phyloP scores from a whole-genome alignment of 1,140 invertebrate species.

The Trichomalopsis sarcophagae region DNA sequence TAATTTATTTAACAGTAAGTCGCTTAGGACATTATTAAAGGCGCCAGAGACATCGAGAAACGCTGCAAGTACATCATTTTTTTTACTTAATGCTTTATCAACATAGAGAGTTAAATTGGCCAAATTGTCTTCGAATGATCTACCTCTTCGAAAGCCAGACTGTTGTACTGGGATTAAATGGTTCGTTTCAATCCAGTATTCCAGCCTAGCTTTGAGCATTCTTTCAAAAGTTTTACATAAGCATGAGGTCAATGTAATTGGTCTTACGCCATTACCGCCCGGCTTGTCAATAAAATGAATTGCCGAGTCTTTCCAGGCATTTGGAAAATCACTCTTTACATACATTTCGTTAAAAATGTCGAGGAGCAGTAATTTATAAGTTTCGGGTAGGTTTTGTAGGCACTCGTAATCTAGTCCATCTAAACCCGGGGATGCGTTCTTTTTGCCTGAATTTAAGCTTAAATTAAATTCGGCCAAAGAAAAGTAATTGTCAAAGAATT shows the following conservation, averaged over 20 bases:
- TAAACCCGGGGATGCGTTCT: conserved; percentile 21
- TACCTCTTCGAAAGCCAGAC: conserved; percentile 48
- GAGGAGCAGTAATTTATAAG: conserved; percentile 9
- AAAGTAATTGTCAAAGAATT: background rate
- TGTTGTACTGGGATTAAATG: conserved; percentile 42
- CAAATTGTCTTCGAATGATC: conserved; percentile 46
- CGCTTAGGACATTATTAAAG: conserved; percentile 43
- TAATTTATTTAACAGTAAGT: conserved; percentile 33
- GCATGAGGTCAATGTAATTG: conserved; percentile 40
- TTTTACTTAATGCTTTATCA: conserved; percentile 13
- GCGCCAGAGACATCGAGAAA: conserved; percentile 51
- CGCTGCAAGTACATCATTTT: background rate
- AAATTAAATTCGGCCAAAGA: background rate
- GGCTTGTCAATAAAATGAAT: conserved; percentile 47
- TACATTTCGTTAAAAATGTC: conserved; percentile 33
- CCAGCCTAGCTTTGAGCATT: conserved; percentile 47
- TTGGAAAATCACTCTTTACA: background rate
- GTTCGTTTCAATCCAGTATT: conserved; percentile 49
- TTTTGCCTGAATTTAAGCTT: background rate
- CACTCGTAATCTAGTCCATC: conserved; percentile 19
- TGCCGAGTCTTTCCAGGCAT: conserved; percentile 36
- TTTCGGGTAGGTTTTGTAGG: conserved; percentile 8
- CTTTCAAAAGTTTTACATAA: conserved; percentile 50
- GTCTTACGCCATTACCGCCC: conserved; percentile 26
- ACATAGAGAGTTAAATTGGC: conserved; percentile 28